Evolutionary conservation across 1,140 invertebrate species (phyloP), one percentile per base, ranked within the genome.

Genomic region (Dolichoris vasculosae): DNA sequence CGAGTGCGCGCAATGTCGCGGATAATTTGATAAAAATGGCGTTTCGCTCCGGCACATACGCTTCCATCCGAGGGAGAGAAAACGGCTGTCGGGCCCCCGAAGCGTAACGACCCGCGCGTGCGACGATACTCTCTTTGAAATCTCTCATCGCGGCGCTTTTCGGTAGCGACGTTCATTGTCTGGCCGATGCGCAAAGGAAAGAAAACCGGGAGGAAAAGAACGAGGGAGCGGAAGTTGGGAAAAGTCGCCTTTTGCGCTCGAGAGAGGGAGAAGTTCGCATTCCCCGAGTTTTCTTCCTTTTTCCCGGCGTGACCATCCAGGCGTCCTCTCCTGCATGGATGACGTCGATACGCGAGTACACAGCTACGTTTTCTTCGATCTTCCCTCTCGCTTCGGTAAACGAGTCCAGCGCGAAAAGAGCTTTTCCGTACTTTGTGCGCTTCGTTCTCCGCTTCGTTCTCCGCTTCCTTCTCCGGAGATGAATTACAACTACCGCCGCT

Each of bases 311-410:
- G 92, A 89, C 91, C 91, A 92, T 90, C 90, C 90, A 92, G 91
- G 91, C 92, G 92, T 92, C 88, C 88, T 90, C 89, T 90, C 90
- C 92, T 92, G 91, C 91, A 92, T 92, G 91, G 90, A 88, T 90
- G 91, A 92, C 92, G 90, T 89, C 91, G 91, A 92, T 92, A 92
- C 90, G 90, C 48, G 55, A 87, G 87, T 87, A 87, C 87, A 85
- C 86, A 90, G 30, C 2, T 89, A 90, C 87, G 86, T 87, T 87
- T 87, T 86, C 88, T 64, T 67, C 51, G 59, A 64, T 73, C 79
- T 81, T 78, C 83, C 86, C 82, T 87, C 84, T 83, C 83, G 86
- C 87, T 89, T 86, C 85, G 86, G 69, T 51, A 75, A 82, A 82
- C 30, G 69, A 75, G 81, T 82, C 69, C 81, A n/a, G 48, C 43